Base-by-base conservation (phyloP, 2,113 vertebrate genomes). In the Podocnemis expansa region DNA sequence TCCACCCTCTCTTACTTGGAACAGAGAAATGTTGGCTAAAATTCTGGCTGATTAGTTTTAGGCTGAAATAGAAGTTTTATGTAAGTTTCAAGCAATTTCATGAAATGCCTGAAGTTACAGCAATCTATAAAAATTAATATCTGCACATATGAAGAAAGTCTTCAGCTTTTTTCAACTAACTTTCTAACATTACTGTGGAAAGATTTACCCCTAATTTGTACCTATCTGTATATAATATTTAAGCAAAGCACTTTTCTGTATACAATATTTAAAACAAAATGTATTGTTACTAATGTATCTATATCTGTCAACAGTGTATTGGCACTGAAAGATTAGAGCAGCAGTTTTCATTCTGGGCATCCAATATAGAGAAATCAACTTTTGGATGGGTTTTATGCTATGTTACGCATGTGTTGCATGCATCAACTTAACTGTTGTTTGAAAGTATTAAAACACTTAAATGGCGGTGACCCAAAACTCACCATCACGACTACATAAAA, bases 351-450 rank as follows among this genome's bases (percentile, higher is more conserved):
- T 93, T 89, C 91, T 10, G 93, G 95, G 94, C 85, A 81, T 52
- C 91, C 93, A 94, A 41, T 55, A 76, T 94, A 96, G 90, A 94
- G 29, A 95, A 96, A 97, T 95, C 96, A 96, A 96, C 16, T 94
- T 93, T 96, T 89, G 92, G 93, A 96, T 92, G 93, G 79, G 41
- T 93, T 95, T 96, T 94, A 91, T 93, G 55, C 82, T 96, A 84
- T 82, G 90, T 43, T 95, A 90, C 94, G 97, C 97, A 97, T 93
- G 97, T 96, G 75, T 97, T 97, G 97, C 96, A 96, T 97, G 97
- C 95, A 97, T 96, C 91, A 96, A 86, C 93, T 94, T 95, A 96
- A 97, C 87, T 95, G 41, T 84, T 93, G 94, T 80, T 19, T 95
- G 95, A 63, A 96, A 88, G 92, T 91, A 87, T 87, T 96, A 93